Percentiles rank a stretch among this genome's conserved stretches.
phyloP scores from a whole-genome alignment of 2,797 vertebrate species.

The Acanthiza pusilla region DNA sequence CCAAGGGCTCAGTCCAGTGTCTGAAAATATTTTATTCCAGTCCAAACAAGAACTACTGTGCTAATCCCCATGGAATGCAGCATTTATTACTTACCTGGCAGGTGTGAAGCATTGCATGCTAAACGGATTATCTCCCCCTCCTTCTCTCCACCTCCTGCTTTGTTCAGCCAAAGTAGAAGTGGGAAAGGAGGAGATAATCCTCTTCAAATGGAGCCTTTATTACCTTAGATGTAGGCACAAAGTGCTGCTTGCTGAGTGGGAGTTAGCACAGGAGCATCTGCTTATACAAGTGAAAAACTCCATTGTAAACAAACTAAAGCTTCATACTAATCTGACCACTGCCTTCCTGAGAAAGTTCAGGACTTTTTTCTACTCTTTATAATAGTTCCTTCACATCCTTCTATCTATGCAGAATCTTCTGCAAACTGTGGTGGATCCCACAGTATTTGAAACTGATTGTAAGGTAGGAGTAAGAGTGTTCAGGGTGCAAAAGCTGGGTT shows the following conservation, averaged over 20 bases:
- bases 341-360: not conserved
- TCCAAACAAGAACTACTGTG: not conserved
- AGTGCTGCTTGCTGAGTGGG: not conserved
- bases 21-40: conserved; percentile 34
- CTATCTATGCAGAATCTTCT: not conserved
- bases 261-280: not conserved
- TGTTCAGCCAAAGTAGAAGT: conserved; percentile 16
- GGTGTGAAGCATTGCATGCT: conserved; percentile 27
- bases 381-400: not conserved
- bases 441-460: not conserved
- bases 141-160: not conserved
- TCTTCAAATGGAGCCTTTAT: conserved; percentile 52
- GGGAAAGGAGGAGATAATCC: conserved; percentile 44
- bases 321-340: not conserved
- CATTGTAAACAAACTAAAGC: conserved; percentile 12
- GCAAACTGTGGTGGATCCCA: not conserved
- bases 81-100: conserved; percentile 55
- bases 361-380: not conserved
- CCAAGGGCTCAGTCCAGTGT: not conserved
- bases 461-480: not conserved
- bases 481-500: not conserved
- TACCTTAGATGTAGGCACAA: not conserved
- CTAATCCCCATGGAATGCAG: conserved; percentile 39
- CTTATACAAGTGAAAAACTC: conserved; percentile 3
- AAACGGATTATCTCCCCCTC: conserved; percentile 36